Conservation (phyloP, 1,140 invertebrate species). For the Temnothorax nylanderi region DNA sequence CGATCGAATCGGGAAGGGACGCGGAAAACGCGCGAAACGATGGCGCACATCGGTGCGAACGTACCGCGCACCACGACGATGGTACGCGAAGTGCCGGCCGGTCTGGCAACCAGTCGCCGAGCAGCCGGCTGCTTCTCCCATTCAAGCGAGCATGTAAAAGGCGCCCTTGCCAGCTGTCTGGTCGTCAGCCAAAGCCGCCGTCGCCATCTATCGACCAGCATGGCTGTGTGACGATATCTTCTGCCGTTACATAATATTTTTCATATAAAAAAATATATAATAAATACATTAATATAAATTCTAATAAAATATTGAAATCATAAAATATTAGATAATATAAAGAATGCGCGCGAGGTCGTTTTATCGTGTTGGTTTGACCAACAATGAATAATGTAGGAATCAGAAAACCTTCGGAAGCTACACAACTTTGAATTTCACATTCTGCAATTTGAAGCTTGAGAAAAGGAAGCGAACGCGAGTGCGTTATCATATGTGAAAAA, state of each 20-base stretch:
- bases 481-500: neutral
- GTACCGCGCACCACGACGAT: conserved; percentile 74
- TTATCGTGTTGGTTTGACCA: neutral
- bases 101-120: conserved; percentile 43
- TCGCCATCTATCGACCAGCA: conserved; percentile 17
- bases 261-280: neutral
- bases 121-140: conserved; percentile 56
- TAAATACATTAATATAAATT: neutral
- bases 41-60: neutral
- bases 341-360: neutral
- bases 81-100: conserved; percentile 78
- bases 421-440: neutral
- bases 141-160: conserved; percentile 44
- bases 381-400: conserved; percentile 18
- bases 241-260: neutral
- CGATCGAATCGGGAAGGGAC: neutral
- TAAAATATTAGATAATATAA: neutral
- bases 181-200: no score
- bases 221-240: neutral
- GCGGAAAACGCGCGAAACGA: neutral
- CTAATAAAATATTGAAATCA: neutral
- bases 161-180: conserved; percentile 32
- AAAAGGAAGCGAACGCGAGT: neutral
- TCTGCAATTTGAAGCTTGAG: neutral
- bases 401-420: neutral